These are phyloP conservation scores for Poecilobothrus nobilitatus DNA, from an alignment of 2,888 invertebrate genomes.

Conservation along the genomic window DNA sequence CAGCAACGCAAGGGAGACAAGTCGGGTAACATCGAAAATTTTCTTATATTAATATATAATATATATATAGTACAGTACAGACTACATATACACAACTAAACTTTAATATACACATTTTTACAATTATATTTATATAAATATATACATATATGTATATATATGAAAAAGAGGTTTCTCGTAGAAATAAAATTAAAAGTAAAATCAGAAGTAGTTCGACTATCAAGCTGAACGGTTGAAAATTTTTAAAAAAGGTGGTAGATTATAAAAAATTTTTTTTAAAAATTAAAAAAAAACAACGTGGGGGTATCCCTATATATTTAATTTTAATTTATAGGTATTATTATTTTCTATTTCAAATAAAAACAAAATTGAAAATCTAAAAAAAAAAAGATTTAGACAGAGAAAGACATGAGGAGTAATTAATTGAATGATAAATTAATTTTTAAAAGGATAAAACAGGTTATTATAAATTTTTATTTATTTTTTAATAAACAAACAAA, in stretches of 20 bases:
- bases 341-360: too few relatives aligned
- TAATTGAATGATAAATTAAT: too few relatives aligned
- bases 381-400: background rate
- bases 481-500: too few relatives aligned
- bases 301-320: background rate
- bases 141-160: too few relatives aligned
- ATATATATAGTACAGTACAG: too few relatives aligned
- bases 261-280: background rate
- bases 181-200: slow-evolving; percentile 6
- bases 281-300: background rate
- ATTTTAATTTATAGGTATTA: background rate
- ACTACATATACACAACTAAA: too few relatives aligned
- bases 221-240: slow-evolving; percentile 3
- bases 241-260: background rate
- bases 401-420: background rate
- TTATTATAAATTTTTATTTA: too few relatives aligned
- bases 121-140: background rate
- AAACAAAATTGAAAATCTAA: background rate
- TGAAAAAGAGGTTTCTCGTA: background rate
- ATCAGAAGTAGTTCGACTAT: slow-evolving; percentile 8
- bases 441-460: too few relatives aligned
- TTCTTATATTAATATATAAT: too few relatives aligned
- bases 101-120: background rate
- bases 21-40: background rate
- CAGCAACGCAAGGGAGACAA: background rate